These are phyloP conservation scores for Ptychadena robeensis DNA, from an alignment of 2,797 vertebrate species.

Conservation along the genomic window DNA sequence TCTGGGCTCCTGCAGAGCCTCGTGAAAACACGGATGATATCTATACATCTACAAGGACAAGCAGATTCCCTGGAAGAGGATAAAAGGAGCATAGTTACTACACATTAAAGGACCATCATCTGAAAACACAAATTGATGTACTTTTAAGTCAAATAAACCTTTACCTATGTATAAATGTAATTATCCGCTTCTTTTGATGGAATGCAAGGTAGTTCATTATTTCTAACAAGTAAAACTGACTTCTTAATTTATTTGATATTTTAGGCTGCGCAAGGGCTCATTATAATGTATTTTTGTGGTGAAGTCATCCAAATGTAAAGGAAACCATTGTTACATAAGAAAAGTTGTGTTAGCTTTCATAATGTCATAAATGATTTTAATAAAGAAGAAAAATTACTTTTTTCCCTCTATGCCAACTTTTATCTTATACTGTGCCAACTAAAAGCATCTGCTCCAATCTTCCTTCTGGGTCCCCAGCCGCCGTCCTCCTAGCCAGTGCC, in stretches of 20 bases:
- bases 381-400: too few species aligned
- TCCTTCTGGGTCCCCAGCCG: too few species aligned
- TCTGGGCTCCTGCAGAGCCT: not conserved
- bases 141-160: not conserved
- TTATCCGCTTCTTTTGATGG: not conserved
- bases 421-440: too few species aligned
- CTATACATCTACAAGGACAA: constrained; percentile 8
- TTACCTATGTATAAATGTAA: not conserved
- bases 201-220: not conserved
- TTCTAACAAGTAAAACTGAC: not conserved
- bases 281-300: not conserved
- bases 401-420: too few species aligned
- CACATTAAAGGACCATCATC: not conserved
- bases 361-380: too few species aligned
- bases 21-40: not conserved
- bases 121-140: not conserved
- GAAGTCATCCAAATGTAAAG: not conserved
- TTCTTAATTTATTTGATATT: not conserved
- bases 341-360: too few species aligned
- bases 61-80: not conserved
- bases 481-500: too few species aligned
- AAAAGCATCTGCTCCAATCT: too few species aligned
- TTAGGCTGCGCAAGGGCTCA: not conserved
- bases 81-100: not conserved
- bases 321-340: not conserved